phyloP scores from a whole-genome alignment of 2,113 vertebrate genomes.

The Paedocypris sp. region DNA sequence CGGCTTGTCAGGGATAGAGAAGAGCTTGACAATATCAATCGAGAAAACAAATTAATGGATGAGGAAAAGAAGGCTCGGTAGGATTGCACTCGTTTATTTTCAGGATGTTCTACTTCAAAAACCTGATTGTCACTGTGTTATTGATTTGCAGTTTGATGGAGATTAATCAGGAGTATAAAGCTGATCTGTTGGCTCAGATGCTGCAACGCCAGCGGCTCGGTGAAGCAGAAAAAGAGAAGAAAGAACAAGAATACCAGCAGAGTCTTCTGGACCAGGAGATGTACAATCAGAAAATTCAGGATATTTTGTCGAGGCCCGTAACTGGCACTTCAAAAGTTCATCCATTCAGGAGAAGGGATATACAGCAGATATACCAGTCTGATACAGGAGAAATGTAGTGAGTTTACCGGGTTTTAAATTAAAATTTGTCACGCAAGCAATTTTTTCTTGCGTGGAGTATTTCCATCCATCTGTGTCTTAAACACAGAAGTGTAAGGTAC shows the following conservation, averaged over 20 bases:
- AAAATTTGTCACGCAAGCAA: too few relatives aligned
- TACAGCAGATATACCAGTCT: too few relatives aligned
- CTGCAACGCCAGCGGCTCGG: constrained; percentile 42
- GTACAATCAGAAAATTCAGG: constrained; percentile 51
- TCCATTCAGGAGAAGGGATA: constrained; percentile 62
- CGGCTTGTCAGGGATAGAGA: constrained; percentile 56
- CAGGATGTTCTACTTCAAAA: neutral
- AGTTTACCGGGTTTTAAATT: too few relatives aligned
- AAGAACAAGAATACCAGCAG: constrained; percentile 47
- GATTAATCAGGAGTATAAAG: constrained; percentile 49
- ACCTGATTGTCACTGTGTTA: neutral
- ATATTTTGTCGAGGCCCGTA: constrained; percentile 45
- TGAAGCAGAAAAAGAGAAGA: constrained; percentile 47
- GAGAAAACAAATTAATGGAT: constrained; percentile 55
- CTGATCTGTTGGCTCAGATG: constrained; percentile 69
- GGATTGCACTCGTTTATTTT: neutral
- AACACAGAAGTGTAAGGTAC: too few relatives aligned
- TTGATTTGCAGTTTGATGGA: constrained; percentile 48
- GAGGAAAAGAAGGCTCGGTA: constrained; percentile 51
- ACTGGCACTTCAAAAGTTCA: constrained; percentile 42
- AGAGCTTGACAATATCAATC: constrained; percentile 46
- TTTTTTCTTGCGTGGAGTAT: too few relatives aligned
- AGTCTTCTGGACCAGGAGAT: constrained; percentile 42
- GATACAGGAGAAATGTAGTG: too few relatives aligned
- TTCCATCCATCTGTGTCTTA: too few relatives aligned